These are phyloP conservation scores for Ellobium chinense DNA, from an alignment of 2,888 invertebrate species.

Conservation along the genomic window DNA sequence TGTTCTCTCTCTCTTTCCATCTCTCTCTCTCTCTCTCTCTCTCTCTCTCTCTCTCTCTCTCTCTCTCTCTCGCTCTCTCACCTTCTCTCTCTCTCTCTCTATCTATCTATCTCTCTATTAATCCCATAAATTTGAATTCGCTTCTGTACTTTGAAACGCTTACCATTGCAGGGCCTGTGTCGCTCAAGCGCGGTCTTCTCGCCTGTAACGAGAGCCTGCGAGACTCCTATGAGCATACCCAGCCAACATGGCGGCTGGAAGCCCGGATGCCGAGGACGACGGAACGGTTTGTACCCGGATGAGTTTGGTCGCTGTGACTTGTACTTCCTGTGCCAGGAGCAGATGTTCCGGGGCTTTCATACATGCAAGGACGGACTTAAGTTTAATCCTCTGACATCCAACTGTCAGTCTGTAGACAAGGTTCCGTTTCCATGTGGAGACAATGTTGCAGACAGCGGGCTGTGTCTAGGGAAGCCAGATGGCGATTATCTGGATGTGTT, in stretches of 20 bases:
- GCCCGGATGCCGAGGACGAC: slow-evolving; percentile 49
- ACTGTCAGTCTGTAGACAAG: slow-evolving; percentile 47
- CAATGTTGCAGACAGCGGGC: slow-evolving; percentile 49
- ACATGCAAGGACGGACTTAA: slow-evolving; percentile 44
- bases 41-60: too few species aligned
- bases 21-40: too few species aligned
- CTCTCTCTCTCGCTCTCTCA: too few species aligned
- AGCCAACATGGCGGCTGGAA: slow-evolving; percentile 52
- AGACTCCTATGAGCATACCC: slow-evolving; percentile 53
- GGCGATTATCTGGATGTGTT: slow-evolving; percentile 59
- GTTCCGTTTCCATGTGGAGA: slow-evolving; percentile 62
- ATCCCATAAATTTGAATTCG: too few species aligned
- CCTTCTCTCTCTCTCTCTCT: too few species aligned
- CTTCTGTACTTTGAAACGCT: not conserved
- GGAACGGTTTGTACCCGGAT: slow-evolving; percentile 55
- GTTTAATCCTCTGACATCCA: slow-evolving; percentile 51
- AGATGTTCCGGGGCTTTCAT: slow-evolving; percentile 52
- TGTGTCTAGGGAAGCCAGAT: slow-evolving; percentile 52
- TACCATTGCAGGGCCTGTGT: slow-evolving; percentile 23
- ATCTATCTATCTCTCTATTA: too few species aligned
- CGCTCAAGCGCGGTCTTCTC: slow-evolving; percentile 50
- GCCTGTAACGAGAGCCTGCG: slow-evolving; percentile 54
- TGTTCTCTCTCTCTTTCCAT: too few species aligned
- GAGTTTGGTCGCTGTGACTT: slow-evolving; percentile 54
- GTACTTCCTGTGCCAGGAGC: slow-evolving; percentile 51